Conservation (phyloP, 2,797 vertebrate genomes). For the Decapterus maruadsi region DNA sequence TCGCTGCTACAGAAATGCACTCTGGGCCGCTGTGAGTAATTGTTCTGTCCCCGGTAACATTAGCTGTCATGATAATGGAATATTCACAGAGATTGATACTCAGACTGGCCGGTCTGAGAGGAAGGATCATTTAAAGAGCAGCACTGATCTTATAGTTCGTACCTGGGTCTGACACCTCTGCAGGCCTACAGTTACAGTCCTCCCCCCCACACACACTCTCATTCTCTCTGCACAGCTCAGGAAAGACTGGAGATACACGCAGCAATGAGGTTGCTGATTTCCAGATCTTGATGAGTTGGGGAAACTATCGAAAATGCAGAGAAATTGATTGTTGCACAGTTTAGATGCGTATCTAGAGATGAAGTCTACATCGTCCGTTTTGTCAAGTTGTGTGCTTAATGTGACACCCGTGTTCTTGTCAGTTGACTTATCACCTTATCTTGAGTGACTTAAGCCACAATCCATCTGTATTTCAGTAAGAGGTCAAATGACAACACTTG, state of each 20-base stretch:
- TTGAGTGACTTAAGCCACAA: neutral
- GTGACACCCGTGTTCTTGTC: neutral
- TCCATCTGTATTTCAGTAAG: neutral
- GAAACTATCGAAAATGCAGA: neutral
- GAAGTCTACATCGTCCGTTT: neutral
- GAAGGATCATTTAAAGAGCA: constrained; percentile 73
- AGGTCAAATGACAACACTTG: neutral
- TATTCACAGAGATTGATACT: constrained; percentile 84
- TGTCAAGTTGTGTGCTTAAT: neutral
- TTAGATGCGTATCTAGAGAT: neutral
- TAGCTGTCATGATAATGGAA: constrained; percentile 85
- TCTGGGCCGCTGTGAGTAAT: constrained; percentile 83
- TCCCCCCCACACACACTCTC: neutral
- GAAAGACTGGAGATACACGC: neutral
- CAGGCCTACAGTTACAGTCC: constrained; percentile 23
- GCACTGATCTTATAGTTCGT: constrained; percentile 36
- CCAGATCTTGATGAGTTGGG: constrained; percentile 9
- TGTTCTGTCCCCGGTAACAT: constrained; percentile 86
- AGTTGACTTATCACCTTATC: neutral
- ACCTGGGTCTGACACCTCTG: constrained; percentile 50
- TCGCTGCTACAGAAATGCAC: constrained; percentile 83
- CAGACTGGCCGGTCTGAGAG: constrained; percentile 68
- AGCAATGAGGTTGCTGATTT: neutral
- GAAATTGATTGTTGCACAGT: neutral
- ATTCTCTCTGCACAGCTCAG: neutral